Base-by-base conservation (phyloP, 1,140 invertebrate species). In the Calephelis virginiensis region DNA sequence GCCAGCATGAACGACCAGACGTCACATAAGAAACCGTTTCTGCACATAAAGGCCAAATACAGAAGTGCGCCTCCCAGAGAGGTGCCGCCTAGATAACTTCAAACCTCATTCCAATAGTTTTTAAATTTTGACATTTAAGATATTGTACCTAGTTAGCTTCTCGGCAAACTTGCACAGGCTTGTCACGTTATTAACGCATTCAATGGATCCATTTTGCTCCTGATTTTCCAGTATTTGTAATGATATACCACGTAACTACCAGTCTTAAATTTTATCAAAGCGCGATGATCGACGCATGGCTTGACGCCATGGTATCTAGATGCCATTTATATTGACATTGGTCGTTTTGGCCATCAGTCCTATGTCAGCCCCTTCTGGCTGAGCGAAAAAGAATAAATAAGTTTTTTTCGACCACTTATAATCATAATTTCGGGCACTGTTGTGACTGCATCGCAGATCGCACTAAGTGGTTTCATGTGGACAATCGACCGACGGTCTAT, bases 41-140 rank as follows among this genome's bases (percentile, higher is more conserved):
- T 95, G 65, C 94, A 95, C 89, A 95, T 95, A 77, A 93, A 94
- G 76, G 94, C 94, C 82, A 95, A 95, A 84, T 95, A 95, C 81
- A 92, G 94, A 74, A 95, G 94, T 81, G 92, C 94, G 48, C 93
- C 94, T 66, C 92, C 93, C 69, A 76, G 92, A 13, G 91, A 92
- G 75, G 87, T 92, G 10, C 91, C 90, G 8, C 89, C 90, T 47
- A 91, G 90, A 91, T 92, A 91, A 91, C 62, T 69, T 11, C 17
- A 48, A 14, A 60, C 64, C 64, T 69, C 83, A 86, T 86, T 88
- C 82, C 81, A 85, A 64, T 86, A 88, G 79, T 72, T 76, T 73
- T 73, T 59, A 73, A 68, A 64, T 6, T 49, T 69, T 75, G 71
- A 75, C 73, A 59, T 56, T 66, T 68, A 48, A 63, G 64, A 61